Percentiles rank a stretch among this genome's conserved stretches.
Conservation (phyloP, 2,888 invertebrate genomes). For the Acanthoscelides obtectus region DNA sequence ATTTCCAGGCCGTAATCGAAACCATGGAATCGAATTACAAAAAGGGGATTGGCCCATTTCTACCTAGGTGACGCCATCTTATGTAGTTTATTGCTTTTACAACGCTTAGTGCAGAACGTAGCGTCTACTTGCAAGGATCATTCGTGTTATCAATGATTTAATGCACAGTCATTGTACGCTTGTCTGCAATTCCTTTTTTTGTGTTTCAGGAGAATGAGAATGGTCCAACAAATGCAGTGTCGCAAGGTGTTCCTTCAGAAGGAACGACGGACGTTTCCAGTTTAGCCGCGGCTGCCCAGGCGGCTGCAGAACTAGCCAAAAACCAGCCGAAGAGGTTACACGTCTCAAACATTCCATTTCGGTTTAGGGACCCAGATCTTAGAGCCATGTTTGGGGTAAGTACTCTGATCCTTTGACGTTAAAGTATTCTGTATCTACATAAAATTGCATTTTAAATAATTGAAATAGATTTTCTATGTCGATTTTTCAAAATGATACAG, state of each 20-base stretch:
- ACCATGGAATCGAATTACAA: too few species aligned
- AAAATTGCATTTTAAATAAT: not conserved
- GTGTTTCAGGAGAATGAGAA: constrained; percentile 25
- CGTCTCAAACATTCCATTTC: constrained; percentile 99
- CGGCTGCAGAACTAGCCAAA: constrained; percentile 56
- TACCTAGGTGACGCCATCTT: too few species aligned
- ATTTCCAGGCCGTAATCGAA: too few species aligned
- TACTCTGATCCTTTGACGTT: not conserved
- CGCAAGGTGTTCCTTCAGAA: constrained; percentile 30
- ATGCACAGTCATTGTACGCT: too few species aligned
- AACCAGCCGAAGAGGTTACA: constrained; percentile 92
- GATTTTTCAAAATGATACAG: too few species aligned
- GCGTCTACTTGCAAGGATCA: too few species aligned
- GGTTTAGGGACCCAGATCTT: constrained; percentile 98
- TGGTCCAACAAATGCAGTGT: constrained; percentile 29
- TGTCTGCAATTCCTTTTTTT: not conserved
- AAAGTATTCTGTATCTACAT: not conserved
- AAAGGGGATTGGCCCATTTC: too few species aligned
- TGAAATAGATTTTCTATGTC: not conserved
- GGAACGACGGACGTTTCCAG: constrained; percentile 23
- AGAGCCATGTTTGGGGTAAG: constrained; percentile 98
- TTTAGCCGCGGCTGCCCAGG: constrained; percentile 37
- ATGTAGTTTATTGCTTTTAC: too few species aligned
- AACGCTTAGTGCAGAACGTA: too few species aligned
- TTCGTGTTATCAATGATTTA: too few species aligned